Percentiles rank a stretch among this genome's conserved stretches.
These are phyloP conservation scores for Apteryx mantelli DNA, from an alignment of 2,113 vertebrate genomes.

Conservation along the genomic window DNA sequence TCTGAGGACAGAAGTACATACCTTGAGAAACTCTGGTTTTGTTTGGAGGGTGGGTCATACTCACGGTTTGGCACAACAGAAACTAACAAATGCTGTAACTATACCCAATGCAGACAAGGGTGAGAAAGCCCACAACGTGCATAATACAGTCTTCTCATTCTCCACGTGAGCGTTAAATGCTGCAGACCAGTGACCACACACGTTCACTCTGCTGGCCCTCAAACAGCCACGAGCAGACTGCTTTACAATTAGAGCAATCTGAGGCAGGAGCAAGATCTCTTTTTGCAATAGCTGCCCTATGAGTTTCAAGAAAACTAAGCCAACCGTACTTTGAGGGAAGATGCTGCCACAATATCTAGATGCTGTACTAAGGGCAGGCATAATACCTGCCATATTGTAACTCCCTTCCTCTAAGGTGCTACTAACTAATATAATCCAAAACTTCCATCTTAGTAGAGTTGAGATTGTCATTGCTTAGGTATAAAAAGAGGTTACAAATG, in stretches of 20 bases:
- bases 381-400: neutral
- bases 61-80: neutral
- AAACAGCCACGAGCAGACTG: neutral
- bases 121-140: neutral
- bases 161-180: neutral
- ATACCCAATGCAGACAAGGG: neutral
- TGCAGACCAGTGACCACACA: neutral
- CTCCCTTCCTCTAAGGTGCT: neutral
- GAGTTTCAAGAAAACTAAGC: neutral
- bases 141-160: neutral
- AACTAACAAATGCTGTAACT: neutral
- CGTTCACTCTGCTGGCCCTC: neutral
- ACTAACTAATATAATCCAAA: neutral
- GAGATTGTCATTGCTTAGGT: neutral
- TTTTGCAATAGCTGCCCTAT: accelerated
- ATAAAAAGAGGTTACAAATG: neutral
- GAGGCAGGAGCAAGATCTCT: neutral
- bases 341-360: neutral
- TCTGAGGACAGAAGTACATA: neutral
- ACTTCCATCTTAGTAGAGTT: neutral
- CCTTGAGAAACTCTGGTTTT: neutral
- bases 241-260: neutral
- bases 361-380: neutral
- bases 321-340: neutral
- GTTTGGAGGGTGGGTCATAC: neutral